These are phyloP conservation scores for Notechis scutatus DNA, from an alignment of 2,113 vertebrate species.

Conservation along the genomic window DNA sequence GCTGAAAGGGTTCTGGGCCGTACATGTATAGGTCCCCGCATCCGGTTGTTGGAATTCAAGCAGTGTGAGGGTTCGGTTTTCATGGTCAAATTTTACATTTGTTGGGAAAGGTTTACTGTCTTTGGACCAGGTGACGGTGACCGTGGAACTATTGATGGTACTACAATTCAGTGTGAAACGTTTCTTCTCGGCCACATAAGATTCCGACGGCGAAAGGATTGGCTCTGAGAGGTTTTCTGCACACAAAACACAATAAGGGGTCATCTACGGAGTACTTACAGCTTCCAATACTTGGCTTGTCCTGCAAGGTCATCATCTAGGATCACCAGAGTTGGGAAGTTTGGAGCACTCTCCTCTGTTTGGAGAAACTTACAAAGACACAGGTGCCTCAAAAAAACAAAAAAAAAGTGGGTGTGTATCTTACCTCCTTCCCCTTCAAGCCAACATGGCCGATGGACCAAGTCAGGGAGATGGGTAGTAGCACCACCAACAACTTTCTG, in stretches of 20 bases:
- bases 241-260: neutral
- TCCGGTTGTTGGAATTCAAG: neutral
- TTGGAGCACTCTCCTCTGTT: neutral
- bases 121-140: neutral
- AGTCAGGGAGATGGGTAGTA: neutral
- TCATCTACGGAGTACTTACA: neutral
- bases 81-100: neutral
- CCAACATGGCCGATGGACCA: neutral
- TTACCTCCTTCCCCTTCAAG: neutral
- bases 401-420: neutral
- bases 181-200: fast-evolving
- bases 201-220: neutral
- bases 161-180: neutral
- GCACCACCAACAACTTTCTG: neutral
- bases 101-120: neutral
- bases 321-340: neutral
- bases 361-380: neutral
- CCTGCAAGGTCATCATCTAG: neutral
- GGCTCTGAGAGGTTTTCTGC: neutral
- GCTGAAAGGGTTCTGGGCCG: neutral
- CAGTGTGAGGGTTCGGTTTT: neutral
- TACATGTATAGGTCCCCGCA: neutral
- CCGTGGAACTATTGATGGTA: neutral
- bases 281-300: neutral
- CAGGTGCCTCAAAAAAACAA: neutral